phyloP scores from a whole-genome alignment of 2,113 vertebrate genomes.

The Ciconia stormi region DNA sequence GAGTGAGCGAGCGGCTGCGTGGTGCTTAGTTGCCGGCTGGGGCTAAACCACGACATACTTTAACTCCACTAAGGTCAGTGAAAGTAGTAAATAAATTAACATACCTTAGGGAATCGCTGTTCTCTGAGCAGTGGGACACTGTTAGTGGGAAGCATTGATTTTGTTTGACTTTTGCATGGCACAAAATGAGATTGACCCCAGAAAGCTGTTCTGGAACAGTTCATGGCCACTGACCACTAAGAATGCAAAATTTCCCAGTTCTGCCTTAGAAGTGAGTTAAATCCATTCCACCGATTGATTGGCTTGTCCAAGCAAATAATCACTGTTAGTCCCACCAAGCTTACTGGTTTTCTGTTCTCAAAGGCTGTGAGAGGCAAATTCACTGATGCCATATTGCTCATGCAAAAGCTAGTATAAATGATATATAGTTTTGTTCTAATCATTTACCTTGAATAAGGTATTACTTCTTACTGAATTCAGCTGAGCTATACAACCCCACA shows the following conservation, averaged over 20 bases:
- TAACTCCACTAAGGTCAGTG: background rate
- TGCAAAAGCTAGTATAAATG: background rate
- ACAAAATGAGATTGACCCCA: background rate
- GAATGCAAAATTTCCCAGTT: constrained; percentile 27
- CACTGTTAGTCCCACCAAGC: background rate
- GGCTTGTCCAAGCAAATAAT: background rate
- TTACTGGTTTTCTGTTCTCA: background rate
- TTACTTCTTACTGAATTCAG: background rate
- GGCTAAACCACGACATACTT: no score
- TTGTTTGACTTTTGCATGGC: background rate
- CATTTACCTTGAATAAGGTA: background rate
- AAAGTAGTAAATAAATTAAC: constrained; percentile 12
- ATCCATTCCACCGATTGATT: background rate
- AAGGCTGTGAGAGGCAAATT: background rate
- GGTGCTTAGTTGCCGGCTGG: no score
- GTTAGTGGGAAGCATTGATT: constrained; percentile 2
- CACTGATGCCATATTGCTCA: background rate
- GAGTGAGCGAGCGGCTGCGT: no score
- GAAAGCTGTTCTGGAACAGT: background rate
- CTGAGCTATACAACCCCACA: background rate
- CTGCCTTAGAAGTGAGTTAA: background rate
- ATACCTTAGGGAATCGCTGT: background rate
- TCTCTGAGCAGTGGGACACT: background rate
- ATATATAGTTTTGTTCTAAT: background rate
- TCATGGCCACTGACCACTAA: background rate